Evolutionary conservation across 2,797 vertebrate species (phyloP).

Genomic region (Chelon labrosus): DNA sequence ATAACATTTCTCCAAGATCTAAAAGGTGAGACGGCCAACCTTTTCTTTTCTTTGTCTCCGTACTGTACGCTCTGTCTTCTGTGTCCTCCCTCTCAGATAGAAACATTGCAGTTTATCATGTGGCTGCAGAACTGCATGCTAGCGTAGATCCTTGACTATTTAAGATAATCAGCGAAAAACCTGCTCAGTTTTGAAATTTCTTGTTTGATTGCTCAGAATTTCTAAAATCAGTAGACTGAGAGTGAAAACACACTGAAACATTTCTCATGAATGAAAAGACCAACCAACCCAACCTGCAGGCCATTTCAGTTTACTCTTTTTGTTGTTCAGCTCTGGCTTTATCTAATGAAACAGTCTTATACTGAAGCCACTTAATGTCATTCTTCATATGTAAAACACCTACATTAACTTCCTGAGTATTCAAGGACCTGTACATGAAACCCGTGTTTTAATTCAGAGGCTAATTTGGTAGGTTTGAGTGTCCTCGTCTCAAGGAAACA

Average conservation of each 20-base stretch:
- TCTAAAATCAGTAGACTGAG: background rate
- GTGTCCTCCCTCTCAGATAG: background rate
- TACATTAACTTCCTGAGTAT: background rate
- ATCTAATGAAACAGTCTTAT: background rate
- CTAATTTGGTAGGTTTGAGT: conserved; percentile 1
- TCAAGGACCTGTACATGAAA: conserved; percentile 6
- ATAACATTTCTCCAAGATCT: conserved; percentile 83
- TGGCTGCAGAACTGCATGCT: background rate
- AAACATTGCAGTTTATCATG: background rate
- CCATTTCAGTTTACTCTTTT: background rate
- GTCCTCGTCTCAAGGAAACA: conserved; percentile 34
- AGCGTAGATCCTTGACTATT: background rate
- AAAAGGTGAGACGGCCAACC: conserved; percentile 83
- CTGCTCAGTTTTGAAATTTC: background rate
- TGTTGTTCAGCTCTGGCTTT: background rate
- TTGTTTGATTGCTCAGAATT: background rate
- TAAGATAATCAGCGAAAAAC: background rate
- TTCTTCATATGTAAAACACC: background rate
- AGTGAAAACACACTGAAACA: background rate
- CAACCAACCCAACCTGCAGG: background rate
- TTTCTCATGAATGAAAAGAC: background rate
- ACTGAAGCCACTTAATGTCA: conserved; percentile 7
- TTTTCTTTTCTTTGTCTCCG: conserved; percentile 47
- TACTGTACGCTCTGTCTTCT: conserved; percentile 18
- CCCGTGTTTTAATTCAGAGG: background rate